These are phyloP conservation scores for Eriosoma lanigerum DNA, from an alignment of 1,140 invertebrate genomes.

Conservation along the genomic window DNA sequence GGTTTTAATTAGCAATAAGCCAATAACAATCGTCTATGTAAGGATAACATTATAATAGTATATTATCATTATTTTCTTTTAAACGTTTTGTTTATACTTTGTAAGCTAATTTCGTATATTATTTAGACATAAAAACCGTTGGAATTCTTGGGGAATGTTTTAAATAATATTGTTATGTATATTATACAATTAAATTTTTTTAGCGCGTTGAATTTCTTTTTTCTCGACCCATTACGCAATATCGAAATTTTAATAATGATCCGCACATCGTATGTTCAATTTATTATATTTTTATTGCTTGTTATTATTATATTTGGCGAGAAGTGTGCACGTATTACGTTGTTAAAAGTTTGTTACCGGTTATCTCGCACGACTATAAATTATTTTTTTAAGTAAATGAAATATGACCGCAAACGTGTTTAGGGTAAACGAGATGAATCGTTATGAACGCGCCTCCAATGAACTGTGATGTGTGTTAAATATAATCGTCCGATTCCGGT, in stretches of 20 bases:
- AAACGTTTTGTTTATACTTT: slow-evolving; percentile 17
- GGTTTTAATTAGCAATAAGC: neutral
- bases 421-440: slow-evolving; percentile 13
- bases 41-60: no score
- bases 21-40: no score
- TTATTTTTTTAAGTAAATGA: neutral
- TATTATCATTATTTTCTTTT: neutral
- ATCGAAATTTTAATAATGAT: neutral
- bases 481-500: neutral
- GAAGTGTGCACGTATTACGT: neutral
- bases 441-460: neutral
- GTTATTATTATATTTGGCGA: neutral
- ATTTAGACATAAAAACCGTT: neutral
- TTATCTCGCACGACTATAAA: slow-evolving; percentile 20
- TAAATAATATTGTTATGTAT: neutral
- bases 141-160: neutral
- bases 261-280: slow-evolving; percentile 3
- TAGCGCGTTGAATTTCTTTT: slow-evolving; percentile 29
- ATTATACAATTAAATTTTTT: no score
- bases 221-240: neutral
- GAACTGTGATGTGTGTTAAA: no score
- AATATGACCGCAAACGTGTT: slow-evolving; percentile 23
- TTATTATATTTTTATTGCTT: neutral
- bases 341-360: slow-evolving; percentile 35
- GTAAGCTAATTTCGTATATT: neutral